These are phyloP conservation scores for Melitaea cinxia DNA, from an alignment of 1,140 invertebrate species.

Conservation along the genomic window DNA sequence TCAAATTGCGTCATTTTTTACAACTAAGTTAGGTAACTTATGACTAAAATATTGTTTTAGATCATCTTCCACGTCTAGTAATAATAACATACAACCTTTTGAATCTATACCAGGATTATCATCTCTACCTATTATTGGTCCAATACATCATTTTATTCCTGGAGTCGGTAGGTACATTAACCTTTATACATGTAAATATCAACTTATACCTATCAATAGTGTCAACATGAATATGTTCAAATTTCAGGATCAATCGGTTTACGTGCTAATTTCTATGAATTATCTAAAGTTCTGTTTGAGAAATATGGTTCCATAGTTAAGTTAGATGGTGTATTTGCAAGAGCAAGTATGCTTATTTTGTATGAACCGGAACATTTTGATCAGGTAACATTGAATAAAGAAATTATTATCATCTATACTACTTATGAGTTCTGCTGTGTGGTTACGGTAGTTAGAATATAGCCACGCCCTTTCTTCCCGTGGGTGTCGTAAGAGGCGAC, in stretches of 20 bases:
- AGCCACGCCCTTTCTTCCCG: too few relatives aligned
- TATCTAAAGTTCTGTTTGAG: slow-evolving; percentile 44
- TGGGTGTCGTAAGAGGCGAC: too few relatives aligned
- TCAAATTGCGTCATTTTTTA: too few relatives aligned
- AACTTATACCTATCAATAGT: too few relatives aligned
- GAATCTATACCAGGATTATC: slow-evolving; percentile 60
- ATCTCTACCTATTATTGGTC: slow-evolving; percentile 58
- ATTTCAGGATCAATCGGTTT: slow-evolving; percentile 55
- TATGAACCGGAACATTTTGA: slow-evolving; percentile 64
- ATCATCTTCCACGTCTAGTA: slow-evolving; percentile 7
- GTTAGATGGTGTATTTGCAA: slow-evolving; percentile 53
- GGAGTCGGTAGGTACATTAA: slow-evolving; percentile 48
- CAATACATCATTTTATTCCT: slow-evolving; percentile 62
- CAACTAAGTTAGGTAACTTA: neutral
- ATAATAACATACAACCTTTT: slow-evolving; percentile 45
- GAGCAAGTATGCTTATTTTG: slow-evolving; percentile 54
- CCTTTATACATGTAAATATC: slow-evolving; percentile 11
- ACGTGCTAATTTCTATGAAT: slow-evolving; percentile 47
- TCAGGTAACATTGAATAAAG: slow-evolving; percentile 46
- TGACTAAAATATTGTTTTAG: slow-evolving; percentile 9
- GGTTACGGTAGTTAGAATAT: too few relatives aligned
- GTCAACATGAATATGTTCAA: too few relatives aligned
- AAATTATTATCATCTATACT: too few relatives aligned
- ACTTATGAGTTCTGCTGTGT: too few relatives aligned
- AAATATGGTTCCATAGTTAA: slow-evolving; percentile 59